Percentiles rank a stretch among this genome's conserved stretches.
Conservation (phyloP, 1,140 invertebrate species). For the Papilio xuthus region DNA sequence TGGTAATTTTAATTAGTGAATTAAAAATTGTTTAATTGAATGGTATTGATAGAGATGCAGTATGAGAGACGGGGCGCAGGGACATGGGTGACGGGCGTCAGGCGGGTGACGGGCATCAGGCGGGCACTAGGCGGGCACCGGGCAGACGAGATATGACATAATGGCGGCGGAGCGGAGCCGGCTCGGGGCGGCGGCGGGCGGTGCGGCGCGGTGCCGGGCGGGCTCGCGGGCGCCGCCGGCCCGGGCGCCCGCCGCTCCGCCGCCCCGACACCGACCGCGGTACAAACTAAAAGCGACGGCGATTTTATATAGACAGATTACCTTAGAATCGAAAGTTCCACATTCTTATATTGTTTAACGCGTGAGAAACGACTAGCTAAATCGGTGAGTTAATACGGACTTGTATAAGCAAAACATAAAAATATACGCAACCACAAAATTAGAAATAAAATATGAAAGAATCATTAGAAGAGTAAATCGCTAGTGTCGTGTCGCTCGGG, state of each 20-base stretch:
- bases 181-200: conserved; percentile 25
- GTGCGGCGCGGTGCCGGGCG: conserved; percentile 43
- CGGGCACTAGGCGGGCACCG: background rate
- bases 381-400: no score
- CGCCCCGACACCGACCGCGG: conserved; percentile 44
- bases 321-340: no score
- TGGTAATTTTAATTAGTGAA: no score
- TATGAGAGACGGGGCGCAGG: background rate
- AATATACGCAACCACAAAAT: background rate
- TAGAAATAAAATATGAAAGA: no score
- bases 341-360: no score
- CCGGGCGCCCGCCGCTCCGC: conserved; percentile 43
- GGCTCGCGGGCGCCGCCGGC: conserved; percentile 44
- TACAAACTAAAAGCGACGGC: background rate
- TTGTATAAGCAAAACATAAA: no score
- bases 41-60: background rate
- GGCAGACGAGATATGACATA: conserved; percentile 25
- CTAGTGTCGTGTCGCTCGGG: background rate
- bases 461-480: background rate
- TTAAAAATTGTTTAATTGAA: background rate
- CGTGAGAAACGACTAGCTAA: no score
- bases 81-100: background rate
- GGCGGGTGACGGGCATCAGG: conserved; percentile 1
- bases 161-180: conserved; percentile 23
- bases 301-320: background rate